Conservation (phyloP, 1,140 invertebrate species). For the Liolophura sinensis region DNA sequence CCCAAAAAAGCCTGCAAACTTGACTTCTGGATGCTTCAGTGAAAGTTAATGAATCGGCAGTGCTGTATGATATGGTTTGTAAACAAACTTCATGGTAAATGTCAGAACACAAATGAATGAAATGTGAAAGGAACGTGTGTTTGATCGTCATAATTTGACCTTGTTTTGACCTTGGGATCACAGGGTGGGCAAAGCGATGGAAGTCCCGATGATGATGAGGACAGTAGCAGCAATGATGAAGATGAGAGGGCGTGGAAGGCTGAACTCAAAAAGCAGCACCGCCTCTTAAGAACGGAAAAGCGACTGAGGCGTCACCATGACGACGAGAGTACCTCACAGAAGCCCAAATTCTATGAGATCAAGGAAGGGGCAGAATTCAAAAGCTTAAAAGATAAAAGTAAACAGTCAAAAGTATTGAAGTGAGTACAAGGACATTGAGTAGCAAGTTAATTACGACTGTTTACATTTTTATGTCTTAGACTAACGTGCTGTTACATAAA, state of each 20-base stretch:
- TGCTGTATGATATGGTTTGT: conserved; percentile 7
- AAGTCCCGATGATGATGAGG: conserved; percentile 54
- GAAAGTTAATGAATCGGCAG: conserved; percentile 10
- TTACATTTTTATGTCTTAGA: too few species aligned
- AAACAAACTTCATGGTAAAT: too few species aligned
- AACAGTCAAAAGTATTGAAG: conserved; percentile 61
- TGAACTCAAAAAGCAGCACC: conserved; percentile 78
- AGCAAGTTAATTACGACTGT: neutral
- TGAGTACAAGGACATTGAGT: conserved; percentile 17
- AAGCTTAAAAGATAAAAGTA: conserved; percentile 55
- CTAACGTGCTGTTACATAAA: too few species aligned
- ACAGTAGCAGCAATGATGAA: conserved; percentile 65
- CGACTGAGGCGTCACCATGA: conserved; percentile 44
- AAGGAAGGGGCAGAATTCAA: conserved; percentile 68
- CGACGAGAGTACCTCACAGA: conserved; percentile 13
- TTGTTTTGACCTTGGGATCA: too few species aligned
- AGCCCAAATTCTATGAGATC: conserved; percentile 69
- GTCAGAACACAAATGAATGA: too few species aligned
- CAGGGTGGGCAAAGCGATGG: conserved; percentile 53
- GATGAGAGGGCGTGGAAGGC: conserved; percentile 78
- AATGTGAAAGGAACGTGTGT: too few species aligned
- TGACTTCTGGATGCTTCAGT: too few species aligned
- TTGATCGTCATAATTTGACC: too few species aligned
- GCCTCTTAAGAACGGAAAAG: conserved; percentile 59
- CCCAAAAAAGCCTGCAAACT: too few species aligned